Evolutionary conservation across 2,888 invertebrate species (phyloP).

Genomic region (Oegoconia quadripuncta): DNA sequence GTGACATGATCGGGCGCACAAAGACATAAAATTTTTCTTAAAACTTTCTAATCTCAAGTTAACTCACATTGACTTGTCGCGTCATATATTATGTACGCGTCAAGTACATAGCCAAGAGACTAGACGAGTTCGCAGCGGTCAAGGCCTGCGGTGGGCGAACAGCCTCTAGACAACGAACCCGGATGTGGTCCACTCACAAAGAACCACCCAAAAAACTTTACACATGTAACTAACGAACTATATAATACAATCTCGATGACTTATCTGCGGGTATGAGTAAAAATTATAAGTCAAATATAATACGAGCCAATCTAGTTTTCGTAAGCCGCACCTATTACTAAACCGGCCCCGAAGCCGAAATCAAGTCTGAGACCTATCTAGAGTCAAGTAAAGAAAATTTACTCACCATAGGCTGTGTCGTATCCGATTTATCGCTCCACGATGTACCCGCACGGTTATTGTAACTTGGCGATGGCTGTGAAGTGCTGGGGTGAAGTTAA

Average conservation of each 20-base stretch:
- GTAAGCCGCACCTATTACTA: constrained; percentile 5
- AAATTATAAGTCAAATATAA: background rate
- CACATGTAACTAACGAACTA: background rate
- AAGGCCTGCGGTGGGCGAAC: constrained; percentile 69
- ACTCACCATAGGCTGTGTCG: constrained; percentile 3
- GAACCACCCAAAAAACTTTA: constrained; percentile 25
- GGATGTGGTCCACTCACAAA: constrained; percentile 46
- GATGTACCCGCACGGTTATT: background rate
- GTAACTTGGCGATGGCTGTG: constrained; percentile 4
- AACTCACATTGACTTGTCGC: background rate
- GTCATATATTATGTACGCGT: background rate
- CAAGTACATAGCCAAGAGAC: constrained; percentile 8
- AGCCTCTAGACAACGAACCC: constrained; percentile 58
- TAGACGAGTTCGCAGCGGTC: constrained; percentile 60
- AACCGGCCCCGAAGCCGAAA: constrained; percentile 28
- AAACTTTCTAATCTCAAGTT: background rate
- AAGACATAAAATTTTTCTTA: background rate
- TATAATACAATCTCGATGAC: background rate
- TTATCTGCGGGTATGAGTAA: background rate
- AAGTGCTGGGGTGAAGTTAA: constrained; percentile 3
- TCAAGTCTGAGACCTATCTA: constrained; percentile 12
- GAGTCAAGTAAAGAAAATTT: background rate
- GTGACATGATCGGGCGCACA: constrained; percentile 64
- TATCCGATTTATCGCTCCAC: constrained; percentile 3
- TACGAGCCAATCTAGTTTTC: constrained; percentile 22